Evolutionary conservation across 2,113 vertebrate species (phyloP), one percentile per base, ranked within the genome.

Genomic region (Bolborhynchus lineola): DNA sequence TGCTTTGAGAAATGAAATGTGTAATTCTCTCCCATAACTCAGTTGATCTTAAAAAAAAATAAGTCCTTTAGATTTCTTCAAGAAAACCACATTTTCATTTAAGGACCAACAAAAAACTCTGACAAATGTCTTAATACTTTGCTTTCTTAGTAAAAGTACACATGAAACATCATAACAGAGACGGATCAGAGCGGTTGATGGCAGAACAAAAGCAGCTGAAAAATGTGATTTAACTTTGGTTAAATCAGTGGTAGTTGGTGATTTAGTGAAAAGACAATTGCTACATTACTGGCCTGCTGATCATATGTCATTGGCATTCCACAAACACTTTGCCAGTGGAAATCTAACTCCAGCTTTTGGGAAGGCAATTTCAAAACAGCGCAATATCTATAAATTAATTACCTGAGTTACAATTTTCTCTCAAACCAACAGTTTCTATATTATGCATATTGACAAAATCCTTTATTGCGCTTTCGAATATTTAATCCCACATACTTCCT

Each of bases 121-220:
- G 91, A 93, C 77, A 97, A 92, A 82, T 50, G 46, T 62, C 77
- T 88, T 82, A 91, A 91, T 89, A 39, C 60, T 92, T 85, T 35
- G 71, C 33, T 91, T 93, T 80, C 84, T 82, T 62, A 88, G 71
- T n/a, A 74, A 47, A 91, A 81, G 65, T 59, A 29, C 4, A 11
- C 12, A 60, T 41, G 76, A 75, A 78, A 92, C 78, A 55, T 75
- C 2, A 0, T 60, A 21, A 46, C 28, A 69, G 60, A 69, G 57
- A 60, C 71, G 47, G 77, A 74, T 79, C 80, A 87, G 88, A 69
- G 42, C 39, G 41, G 84, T 13, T 88, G 82, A 65, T 28, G 37
- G 80, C 67, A 83, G 93, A 87, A 91, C 49, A 85, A 77, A 91
- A 94, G 17, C 70, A 77, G 83, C 26, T 57, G 75, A 93, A 82